Evolutionary conservation across 2,888 invertebrate genomes (phyloP), one percentile per base, ranked within the genome.

Genomic region (Stomorhina lunata): DNA sequence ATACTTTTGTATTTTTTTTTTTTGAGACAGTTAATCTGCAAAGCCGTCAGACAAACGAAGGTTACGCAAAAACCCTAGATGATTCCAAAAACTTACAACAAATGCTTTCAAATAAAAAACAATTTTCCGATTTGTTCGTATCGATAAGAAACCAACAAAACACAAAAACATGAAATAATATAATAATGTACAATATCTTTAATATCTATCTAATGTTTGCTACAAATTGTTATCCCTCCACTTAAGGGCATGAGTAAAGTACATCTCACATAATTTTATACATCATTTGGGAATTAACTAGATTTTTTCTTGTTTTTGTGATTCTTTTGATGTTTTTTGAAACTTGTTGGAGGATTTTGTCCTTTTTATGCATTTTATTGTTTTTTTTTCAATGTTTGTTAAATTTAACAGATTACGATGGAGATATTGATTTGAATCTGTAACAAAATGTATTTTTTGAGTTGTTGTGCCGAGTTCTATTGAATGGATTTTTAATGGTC

Each of bases 91-190:
- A n/a, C n/a, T n/a, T n/a, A 22, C 10, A 65, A 55, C 25, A 75
- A 37, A 6, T 25, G 15, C 27, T 22, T 25, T n/a, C n/a, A 15
- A 66, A 57, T 61, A 25, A 72, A 34, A 66, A 84, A 83, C 81
- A 84, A 84, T 81, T 84, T 86, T 82, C 84, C 80, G 84, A 83
- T 85, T 80, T 82, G 50, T 66, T 72, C 61, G 48, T 66, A 76
- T 43, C 63, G 85, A 86, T 86, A 86, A 86, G 85, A 79, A 84
- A 84, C 71, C 80, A 81, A 78, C 55, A 82, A 80, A 71, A 81
- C 61, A 72, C 71, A 82, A 40, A 79, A 72, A 34, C 40, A 22
- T 22, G 17, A 53, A 50, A 76, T 43, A 69, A 69, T 59, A 68
- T 53, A 69, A 77, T 34, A 75, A 76, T 61, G 53, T 37, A n/a